phyloP scores from a whole-genome alignment of 2,797 vertebrate species.

The Phrynocephalus vlangalii region DNA sequence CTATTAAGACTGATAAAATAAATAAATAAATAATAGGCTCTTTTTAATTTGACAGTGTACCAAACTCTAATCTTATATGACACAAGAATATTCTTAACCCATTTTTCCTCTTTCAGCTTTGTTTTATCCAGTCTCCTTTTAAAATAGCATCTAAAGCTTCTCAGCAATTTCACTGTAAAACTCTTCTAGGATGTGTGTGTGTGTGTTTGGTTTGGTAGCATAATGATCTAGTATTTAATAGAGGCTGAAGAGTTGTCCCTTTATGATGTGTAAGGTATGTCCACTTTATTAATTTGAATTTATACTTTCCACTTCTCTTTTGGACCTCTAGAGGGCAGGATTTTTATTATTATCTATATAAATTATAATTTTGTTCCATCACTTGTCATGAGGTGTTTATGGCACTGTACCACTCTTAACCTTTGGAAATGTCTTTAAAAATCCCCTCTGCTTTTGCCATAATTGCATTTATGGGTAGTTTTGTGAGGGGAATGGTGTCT shows the following conservation, averaged over 20 bases:
- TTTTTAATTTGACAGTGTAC: constrained; percentile 52
- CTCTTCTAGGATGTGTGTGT: background rate
- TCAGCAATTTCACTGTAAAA: constrained; percentile 22
- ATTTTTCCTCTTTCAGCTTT: constrained; percentile 14
- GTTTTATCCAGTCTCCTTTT: background rate
- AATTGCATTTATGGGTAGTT: background rate
- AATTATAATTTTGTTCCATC: background rate
- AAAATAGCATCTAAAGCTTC: constrained; percentile 28
- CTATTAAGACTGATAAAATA: constrained; percentile 43
- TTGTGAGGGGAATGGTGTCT: no score
- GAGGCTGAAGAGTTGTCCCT: constrained; percentile 1
- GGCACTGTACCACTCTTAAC: background rate
- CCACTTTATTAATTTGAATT: background rate
- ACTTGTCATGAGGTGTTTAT: background rate
- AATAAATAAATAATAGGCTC: constrained; percentile 30
- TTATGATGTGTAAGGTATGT: background rate
- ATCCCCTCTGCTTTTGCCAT: background rate
- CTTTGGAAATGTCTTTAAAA: background rate
- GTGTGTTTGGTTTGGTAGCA: constrained; percentile 35
- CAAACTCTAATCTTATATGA: background rate
- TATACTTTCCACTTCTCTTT: background rate
- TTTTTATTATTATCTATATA: background rate
- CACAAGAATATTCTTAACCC: constrained; percentile 33
- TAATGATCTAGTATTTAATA: constrained; percentile 40
- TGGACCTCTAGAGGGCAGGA: background rate